Evolutionary conservation across 2,797 vertebrate genomes (phyloP), one percentile per base, ranked within the genome.

Genomic region (Gymnoscopelus microlampas): DNA sequence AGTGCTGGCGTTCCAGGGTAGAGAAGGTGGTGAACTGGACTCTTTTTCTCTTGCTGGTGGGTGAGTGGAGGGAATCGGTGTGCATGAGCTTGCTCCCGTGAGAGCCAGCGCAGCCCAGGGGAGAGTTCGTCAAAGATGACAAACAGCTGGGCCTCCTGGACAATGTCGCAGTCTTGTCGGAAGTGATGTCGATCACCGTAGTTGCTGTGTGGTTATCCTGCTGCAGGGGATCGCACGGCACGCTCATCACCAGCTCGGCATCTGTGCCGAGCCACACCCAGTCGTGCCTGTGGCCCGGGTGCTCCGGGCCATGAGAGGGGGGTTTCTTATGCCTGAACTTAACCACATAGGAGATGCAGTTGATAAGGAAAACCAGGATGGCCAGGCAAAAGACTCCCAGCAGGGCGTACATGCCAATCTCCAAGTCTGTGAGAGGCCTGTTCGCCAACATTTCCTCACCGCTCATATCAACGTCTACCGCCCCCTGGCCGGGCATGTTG

Each of bases 11-110:
- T 0, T 96, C 96, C 0, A 93, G 76, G 7, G 95, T 90, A 44
- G 96, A 94, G 79, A 99, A 98, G 5, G 97, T 99, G 80, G 95
- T 97, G 80, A 98, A 98, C 63, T 95, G 96, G 47, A 99, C 97
- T 81, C 96, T 93, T 94, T 97, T 98, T 82, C 97, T 93, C 85
- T 96, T 97, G 63, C 96, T 98, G 88, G 97, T 97, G 55, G 97
- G 97, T 1, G 97, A 99, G 53, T 95, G 6, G 11, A 96, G 83
- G 2, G 94, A 93, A 66, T 97, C 96, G 0, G 83, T 82, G 60
- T 89, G 93, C 70, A 81, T 64, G 8, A 86, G 80, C 83, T 93
- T 93, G 80, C 67, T 75, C 76, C 85, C 77, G 53, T 84, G 72
- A 58, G 92, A 77, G 47, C 94, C 95, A 0, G 85, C 19, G 0